phyloP scores from a whole-genome alignment of 2,888 invertebrate genomes.

The Subacronicta megacephala region DNA sequence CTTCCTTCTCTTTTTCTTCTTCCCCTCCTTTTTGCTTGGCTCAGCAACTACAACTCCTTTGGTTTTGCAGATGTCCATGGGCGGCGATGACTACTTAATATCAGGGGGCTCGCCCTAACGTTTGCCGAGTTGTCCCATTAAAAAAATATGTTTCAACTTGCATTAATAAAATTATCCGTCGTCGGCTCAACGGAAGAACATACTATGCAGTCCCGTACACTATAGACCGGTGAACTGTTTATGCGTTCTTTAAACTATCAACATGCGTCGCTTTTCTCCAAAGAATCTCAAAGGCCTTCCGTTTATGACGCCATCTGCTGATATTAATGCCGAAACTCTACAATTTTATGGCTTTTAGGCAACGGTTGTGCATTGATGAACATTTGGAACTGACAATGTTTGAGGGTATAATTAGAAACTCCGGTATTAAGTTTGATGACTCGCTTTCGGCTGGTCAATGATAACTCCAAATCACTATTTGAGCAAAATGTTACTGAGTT shows the following conservation, averaged over 20 bases:
- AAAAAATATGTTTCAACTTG: too few relatives aligned
- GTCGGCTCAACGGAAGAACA: background rate
- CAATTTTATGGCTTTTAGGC: constrained; percentile 20
- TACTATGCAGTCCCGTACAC: constrained; percentile 2
- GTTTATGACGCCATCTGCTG: constrained; percentile 24
- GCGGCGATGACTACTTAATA: too few relatives aligned
- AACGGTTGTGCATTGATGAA: constrained; percentile 13
- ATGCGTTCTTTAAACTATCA: constrained; percentile 29
- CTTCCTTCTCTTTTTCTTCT: too few relatives aligned
- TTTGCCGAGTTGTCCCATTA: too few relatives aligned
- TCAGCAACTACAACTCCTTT: too few relatives aligned
- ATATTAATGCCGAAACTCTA: constrained; percentile 11
- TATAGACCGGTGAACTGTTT: constrained; percentile 14
- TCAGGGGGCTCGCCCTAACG: too few relatives aligned
- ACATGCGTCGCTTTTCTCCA: constrained; percentile 22
- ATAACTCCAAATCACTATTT: too few relatives aligned
- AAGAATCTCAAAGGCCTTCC: constrained; percentile 27
- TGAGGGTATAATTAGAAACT: background rate
- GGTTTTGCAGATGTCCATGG: too few relatives aligned
- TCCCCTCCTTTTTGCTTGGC: too few relatives aligned
- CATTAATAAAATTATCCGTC: too few relatives aligned
- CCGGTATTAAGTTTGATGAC: background rate
- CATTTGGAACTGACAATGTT: background rate
- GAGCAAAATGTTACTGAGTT: too few relatives aligned
- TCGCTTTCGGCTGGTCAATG: background rate